Evolutionary conservation across 2,113 vertebrate species (phyloP), one percentile per base, ranked within the genome.

Genomic region (Strix aluco): DNA sequence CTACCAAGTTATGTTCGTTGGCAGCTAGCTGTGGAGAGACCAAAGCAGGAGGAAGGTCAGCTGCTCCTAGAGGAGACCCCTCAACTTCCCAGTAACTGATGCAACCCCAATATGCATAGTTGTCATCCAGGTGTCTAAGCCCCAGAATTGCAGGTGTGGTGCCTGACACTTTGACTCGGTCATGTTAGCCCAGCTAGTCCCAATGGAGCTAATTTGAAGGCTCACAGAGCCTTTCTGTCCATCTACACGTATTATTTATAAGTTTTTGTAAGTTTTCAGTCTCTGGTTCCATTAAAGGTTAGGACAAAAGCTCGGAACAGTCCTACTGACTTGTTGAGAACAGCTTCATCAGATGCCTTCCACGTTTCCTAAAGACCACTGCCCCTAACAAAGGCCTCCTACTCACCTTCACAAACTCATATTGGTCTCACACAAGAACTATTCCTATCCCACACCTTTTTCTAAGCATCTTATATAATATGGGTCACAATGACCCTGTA

Each of bases 1-100:
- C 7, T 55, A 18, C 15, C 8, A 38, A 72, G 29, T 3, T 8
- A 4, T 1, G 12, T 4, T 42, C 3, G 0, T 40, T 58, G n/a
- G 9, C 57, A 72, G 29, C 4, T 62, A 32, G 10, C 5, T 54
- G 4, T 49, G 38, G 21, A 55, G 32, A 30, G 11, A 59, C 2
- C 17, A 51, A 38, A 77, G 44, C 25, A 73, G 15, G 3, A 80
- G 23, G 7, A 75, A 63, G 5, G 3, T 47, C 44, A 58, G 2
- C 21, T 66, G 8, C 6, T 55, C 18, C 13, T 29, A 4, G 83
- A 44, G 14, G 10, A 29, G 9, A 81, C 4, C 5, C 15, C 6
- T 25, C 46, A 25, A 12, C 3, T 79, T 2, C 13, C 27, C 40
- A 26, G 51, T 26, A 36, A 8, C 4, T 10, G 6, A 4, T 51